Evolutionary conservation across 2,888 invertebrate genomes (phyloP).

Genomic region (Pristionchus japonicus): DNA sequence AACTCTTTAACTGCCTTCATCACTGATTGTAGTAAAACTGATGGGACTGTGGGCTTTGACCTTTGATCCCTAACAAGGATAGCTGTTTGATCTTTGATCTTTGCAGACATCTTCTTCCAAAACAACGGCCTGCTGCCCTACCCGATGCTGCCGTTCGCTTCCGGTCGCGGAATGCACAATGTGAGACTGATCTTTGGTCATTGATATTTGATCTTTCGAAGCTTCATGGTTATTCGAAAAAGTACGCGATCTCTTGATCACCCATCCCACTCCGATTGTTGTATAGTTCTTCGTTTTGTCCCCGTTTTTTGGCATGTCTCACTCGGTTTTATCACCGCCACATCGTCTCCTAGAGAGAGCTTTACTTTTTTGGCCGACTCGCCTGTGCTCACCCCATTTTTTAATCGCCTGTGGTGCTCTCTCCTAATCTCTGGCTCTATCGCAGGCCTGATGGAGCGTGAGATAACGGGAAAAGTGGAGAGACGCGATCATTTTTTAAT

Average conservation of each 20-base stretch:
- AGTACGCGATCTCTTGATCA: not conserved
- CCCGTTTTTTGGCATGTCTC: not conserved
- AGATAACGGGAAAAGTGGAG: not conserved
- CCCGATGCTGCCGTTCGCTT: conserved; percentile 61
- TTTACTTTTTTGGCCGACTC: not conserved
- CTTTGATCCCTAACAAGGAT: too few species aligned
- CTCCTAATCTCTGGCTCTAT: not conserved
- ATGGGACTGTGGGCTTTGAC: not conserved
- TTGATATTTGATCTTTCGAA: not conserved
- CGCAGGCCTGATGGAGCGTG: not conserved
- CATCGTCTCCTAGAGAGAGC: not conserved
- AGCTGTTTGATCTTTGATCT: conserved; percentile 53
- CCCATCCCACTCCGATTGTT: too few species aligned
- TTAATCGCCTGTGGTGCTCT: conserved; percentile 4
- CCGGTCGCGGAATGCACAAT: not conserved
- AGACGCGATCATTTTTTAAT: not conserved
- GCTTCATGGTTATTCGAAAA: not conserved
- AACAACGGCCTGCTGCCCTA: conserved; percentile 59
- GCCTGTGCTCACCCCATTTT: not conserved
- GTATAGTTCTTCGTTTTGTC: not conserved
- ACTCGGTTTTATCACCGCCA: not conserved
- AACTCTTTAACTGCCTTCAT: too few species aligned
- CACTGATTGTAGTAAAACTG: not conserved
- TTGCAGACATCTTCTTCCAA: conserved; percentile 56
- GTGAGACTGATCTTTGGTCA: not conserved